Conservation (phyloP, 1,140 invertebrate species). For the Ctenoplectra terminalis region DNA sequence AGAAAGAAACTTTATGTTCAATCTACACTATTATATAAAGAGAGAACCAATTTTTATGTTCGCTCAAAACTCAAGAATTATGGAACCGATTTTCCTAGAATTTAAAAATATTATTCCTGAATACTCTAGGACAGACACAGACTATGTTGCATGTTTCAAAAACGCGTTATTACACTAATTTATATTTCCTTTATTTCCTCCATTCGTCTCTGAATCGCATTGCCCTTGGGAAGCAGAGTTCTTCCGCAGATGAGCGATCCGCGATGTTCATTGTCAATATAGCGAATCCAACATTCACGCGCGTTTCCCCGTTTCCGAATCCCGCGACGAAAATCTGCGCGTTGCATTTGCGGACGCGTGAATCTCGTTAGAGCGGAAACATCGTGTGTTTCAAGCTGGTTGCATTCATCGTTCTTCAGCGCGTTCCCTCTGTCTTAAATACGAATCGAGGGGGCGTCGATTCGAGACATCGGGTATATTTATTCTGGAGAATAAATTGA, state of each 20-base stretch:
- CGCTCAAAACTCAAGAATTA: no score
- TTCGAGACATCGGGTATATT: neutral
- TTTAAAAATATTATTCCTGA: no score
- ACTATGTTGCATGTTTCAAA: no score
- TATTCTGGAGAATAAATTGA: neutral
- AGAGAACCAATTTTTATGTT: no score
- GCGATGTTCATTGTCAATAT: neutral
- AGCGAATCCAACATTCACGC: neutral
- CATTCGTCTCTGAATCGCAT: neutral
- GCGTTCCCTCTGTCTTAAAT: constrained; percentile 16
- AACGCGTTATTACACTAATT: no score
- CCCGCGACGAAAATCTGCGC: constrained; percentile 12
- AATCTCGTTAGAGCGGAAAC: constrained; percentile 38
- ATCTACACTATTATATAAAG: no score
- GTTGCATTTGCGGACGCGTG: constrained; percentile 34
- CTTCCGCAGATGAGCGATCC: neutral
- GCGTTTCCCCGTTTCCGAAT: neutral
- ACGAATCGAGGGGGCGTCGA: neutral
- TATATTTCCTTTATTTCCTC: no score
- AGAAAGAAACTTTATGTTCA: no score
- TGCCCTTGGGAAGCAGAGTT: neutral
- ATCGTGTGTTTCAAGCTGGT: constrained; percentile 32
- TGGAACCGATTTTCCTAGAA: no score
- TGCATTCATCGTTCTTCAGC: constrained; percentile 18
- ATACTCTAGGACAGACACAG: no score